Percentiles rank a stretch among this genome's conserved stretches.
phyloP scores from a whole-genome alignment of 1,140 invertebrate species.

The Eubasilissa regina region DNA sequence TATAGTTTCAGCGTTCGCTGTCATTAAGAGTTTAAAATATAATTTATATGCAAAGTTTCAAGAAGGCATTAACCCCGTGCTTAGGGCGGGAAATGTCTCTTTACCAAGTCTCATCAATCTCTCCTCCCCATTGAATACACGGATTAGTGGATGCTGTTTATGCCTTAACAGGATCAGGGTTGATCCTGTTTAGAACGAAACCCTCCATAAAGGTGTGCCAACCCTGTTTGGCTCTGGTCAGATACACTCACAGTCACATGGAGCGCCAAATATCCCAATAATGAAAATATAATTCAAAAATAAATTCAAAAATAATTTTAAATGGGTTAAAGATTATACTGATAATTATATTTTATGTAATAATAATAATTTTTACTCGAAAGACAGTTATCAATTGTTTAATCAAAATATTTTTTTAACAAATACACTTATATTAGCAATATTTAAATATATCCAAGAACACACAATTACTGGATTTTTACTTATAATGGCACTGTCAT shows the following conservation, averaged over 20 bases:
- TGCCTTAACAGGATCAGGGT: slow-evolving; percentile 8
- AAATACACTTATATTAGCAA: too few species aligned
- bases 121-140: not conserved
- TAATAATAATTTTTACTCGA: not conserved
- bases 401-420: too few species aligned
- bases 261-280: not conserved
- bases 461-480: too few species aligned
- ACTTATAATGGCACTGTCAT: too few species aligned
- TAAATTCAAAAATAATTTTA: not conserved
- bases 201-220: not conserved
- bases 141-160: slow-evolving; percentile 18
- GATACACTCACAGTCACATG: not conserved
- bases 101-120: slow-evolving; percentile 1
- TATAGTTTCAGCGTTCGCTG: not conserved
- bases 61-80: not conserved
- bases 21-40: slow-evolving; percentile 1
- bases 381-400: not conserved
- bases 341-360: too few species aligned
- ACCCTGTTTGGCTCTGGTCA: not conserved
- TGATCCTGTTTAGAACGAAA: slow-evolving; percentile 11
- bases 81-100: not conserved
- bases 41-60: slow-evolving; percentile 11
- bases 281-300: not conserved
- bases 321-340: too few species aligned
- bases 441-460: too few species aligned